A percentile compares a stretch with the other conserved stretches of the same genome.
These are phyloP conservation scores for Gavia stellata DNA, from an alignment of 2,113 vertebrate genomes.

Conservation along the genomic window DNA sequence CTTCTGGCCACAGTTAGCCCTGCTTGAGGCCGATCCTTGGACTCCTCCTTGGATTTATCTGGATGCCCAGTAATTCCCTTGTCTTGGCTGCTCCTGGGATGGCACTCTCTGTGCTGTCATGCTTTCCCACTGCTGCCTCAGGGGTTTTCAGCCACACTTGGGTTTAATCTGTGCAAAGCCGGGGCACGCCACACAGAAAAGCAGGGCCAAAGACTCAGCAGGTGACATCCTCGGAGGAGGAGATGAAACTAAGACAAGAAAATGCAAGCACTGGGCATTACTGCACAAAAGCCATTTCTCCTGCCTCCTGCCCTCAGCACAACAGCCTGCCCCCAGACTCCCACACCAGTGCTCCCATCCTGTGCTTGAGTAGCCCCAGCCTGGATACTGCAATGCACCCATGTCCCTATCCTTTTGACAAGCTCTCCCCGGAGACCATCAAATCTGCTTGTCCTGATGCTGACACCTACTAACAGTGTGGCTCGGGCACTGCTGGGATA, in stretches of 20 bases:
- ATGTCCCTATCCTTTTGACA: neutral
- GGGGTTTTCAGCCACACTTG: neutral
- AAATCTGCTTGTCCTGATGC: neutral
- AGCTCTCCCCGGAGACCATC: neutral
- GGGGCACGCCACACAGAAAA: neutral
- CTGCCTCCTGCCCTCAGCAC: neutral
- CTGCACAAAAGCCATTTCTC: neutral
- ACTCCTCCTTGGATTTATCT: neutral
- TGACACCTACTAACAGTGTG: neutral
- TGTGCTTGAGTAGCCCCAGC: neutral
- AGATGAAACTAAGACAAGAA: neutral
- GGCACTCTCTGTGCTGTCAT: neutral
- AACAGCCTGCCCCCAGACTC: neutral
- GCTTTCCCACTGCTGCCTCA: neutral
- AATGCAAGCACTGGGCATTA: accelerated
- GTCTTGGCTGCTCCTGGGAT: neutral
- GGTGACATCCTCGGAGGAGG: neutral
- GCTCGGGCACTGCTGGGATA: neutral
- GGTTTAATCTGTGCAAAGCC: neutral
- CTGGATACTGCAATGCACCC: neutral
- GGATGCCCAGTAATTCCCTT: neutral
- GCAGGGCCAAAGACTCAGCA: neutral
- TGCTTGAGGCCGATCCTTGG: neutral
- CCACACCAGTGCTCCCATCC: neutral
- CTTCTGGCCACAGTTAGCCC: neutral